Evolutionary conservation across 2,888 invertebrate genomes (phyloP), one percentile per base, ranked within the genome.

Genomic region (Pollenia griseotomentosa): DNA sequence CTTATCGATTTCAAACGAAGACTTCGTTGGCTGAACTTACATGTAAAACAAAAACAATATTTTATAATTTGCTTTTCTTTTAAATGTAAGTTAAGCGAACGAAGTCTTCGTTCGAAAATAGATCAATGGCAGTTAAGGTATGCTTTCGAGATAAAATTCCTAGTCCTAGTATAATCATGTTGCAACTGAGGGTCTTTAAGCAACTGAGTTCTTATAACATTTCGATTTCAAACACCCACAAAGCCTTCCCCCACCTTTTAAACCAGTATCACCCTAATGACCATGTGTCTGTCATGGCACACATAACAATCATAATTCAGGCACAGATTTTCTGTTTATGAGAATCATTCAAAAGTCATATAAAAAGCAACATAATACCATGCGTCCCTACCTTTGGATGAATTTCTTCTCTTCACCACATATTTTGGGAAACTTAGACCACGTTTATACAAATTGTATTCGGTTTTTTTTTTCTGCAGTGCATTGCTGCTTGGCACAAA

Each of bases 311-410:
- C 87, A 84, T 84, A 87, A 82, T 82, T 84, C 81, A 84, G 74
- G 87, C 70, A 84, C 78, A 81, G 84, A 87, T 78, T 81, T 82
- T 82, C 74, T 78, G 78, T 77, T 80, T 61, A 82, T 78, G 84
- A 73, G 81, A 81, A 84, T 79, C 78, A 84, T 77, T 87, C 81
- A 84, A 73, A 84, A 87, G 44, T 77, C 77, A 61, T 23, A 66
- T 77, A 83, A 53, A 33, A 23, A 65, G n/a, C 61, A 74, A 61
- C 51, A 84, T 61, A 53, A 61, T n/a, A 11, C 11, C 46, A 65
- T 48, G 61, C 63, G 71, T 68, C 48, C 55, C 63, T 74, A 19
- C 61, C 53, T 63, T 75, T 23, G 19, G 53, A 55, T 14, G 11
- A 9, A 19, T 44, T 53, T 51, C 19, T 73, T 40, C n/a, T 53